Evolutionary conservation across 2,797 vertebrate genomes (phyloP).

Genomic region (Numenius phaeopus): DNA sequence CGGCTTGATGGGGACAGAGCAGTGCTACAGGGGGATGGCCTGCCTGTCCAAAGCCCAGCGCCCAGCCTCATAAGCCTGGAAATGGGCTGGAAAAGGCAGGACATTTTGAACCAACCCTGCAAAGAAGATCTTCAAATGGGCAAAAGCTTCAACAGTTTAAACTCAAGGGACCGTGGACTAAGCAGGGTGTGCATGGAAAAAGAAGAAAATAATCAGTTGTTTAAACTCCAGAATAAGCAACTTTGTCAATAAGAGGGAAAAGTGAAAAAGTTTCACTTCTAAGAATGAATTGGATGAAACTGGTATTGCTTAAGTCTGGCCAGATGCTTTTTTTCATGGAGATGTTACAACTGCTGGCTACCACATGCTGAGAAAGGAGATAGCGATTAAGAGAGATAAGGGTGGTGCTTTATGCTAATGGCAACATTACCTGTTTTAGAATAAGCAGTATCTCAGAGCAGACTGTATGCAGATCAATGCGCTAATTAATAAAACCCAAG

Average conservation of each 20-base stretch:
- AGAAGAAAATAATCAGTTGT: background rate
- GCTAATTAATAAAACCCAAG: background rate
- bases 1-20: rapidly evolving
- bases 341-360: background rate
- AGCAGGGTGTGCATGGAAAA: background rate
- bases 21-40: background rate
- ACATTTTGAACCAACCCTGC: background rate
- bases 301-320: background rate
- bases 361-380: background rate
- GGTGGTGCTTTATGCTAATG: background rate
- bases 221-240: background rate
- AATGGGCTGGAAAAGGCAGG: background rate
- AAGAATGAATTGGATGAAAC: background rate
- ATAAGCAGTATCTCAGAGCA: background rate
- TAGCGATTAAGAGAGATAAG: background rate
- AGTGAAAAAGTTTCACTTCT: background rate
- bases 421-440: background rate
- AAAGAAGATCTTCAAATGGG: background rate
- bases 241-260: background rate
- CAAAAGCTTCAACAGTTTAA: background rate
- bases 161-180: background rate
- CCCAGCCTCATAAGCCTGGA: background rate
- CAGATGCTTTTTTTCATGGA: background rate
- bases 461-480: background rate
- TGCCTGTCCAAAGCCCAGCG: background rate